Evolutionary conservation across 2,113 vertebrate species (phyloP).

Genomic region (Struthidea cinerea): DNA sequence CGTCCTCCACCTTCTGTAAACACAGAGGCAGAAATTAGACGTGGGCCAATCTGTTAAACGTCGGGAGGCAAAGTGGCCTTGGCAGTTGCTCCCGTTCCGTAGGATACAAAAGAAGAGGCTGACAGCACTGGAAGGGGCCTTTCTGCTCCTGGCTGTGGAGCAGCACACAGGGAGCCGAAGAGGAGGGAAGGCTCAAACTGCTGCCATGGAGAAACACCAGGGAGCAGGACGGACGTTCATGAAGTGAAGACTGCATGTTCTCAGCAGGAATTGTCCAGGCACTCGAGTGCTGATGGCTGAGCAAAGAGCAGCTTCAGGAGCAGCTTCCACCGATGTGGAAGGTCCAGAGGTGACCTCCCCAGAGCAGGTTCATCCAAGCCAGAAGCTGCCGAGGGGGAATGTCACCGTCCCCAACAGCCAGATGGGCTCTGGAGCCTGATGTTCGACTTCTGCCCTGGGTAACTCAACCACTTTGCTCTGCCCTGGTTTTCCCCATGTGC

Average conservation of each 20-base stretch:
- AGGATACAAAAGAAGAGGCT: slow-evolving; percentile 36
- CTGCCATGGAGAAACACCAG: rapidly evolving
- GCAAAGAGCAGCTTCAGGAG: background rate
- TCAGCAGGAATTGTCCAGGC: background rate
- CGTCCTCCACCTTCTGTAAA: slow-evolving; percentile 64
- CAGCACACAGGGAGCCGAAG: background rate
- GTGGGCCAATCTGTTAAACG: slow-evolving; percentile 61
- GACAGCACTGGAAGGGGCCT: slow-evolving; percentile 23
- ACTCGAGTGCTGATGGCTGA: background rate
- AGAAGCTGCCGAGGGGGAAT: background rate
- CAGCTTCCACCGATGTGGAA: rapidly evolving
- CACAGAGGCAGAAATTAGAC: slow-evolving; percentile 62
- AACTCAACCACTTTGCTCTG: background rate
- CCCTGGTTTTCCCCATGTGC: background rate
- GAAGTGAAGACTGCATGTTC: rapidly evolving
- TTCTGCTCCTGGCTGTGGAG: slow-evolving; percentile 35
- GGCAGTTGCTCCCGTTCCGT: background rate
- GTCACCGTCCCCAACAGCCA: background rate
- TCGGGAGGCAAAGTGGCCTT: slow-evolving; percentile 57
- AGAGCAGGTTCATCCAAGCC: background rate
- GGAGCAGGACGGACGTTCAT: background rate
- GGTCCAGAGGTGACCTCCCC: no score
- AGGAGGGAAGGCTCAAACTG: background rate
- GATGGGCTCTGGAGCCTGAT: background rate
- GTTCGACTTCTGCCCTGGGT: background rate